Evolutionary conservation across 2,888 invertebrate genomes (phyloP).

Genomic region (Eupelmus urozonus): DNA sequence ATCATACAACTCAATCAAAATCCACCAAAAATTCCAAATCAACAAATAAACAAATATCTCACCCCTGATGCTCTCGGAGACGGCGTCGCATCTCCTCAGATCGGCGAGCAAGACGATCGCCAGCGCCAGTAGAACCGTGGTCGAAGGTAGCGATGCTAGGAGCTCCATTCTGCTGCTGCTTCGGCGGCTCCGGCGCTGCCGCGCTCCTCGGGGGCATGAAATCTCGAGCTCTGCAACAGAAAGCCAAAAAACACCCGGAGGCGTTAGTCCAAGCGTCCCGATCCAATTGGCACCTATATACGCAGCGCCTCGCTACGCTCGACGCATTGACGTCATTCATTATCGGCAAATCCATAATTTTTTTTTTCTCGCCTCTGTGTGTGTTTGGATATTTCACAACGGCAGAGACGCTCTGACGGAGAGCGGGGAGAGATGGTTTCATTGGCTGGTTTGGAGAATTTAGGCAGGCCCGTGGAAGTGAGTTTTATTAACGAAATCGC

Average conservation of each 20-base stretch:
- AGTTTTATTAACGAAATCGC: too few species aligned
- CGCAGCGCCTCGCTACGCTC: too few species aligned
- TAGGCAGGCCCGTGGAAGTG: too few species aligned
- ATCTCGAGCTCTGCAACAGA: slow-evolving; percentile 47
- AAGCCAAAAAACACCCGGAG: not conserved
- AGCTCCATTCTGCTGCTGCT: slow-evolving; percentile 62
- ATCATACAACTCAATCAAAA: too few species aligned
- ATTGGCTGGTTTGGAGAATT: too few species aligned
- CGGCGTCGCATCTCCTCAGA: slow-evolving; percentile 65
- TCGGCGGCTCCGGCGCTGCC: slow-evolving; percentile 36
- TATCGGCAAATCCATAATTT: slow-evolving; percentile 38
- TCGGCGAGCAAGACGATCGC: slow-evolving; percentile 66
- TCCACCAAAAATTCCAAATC: too few species aligned
- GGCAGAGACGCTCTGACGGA: too few species aligned
- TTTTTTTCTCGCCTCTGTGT: too few species aligned
- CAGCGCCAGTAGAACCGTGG: slow-evolving; percentile 62
- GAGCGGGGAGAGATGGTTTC: too few species aligned
- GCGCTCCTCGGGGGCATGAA: slow-evolving; percentile 56
- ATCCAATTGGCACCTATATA: too few species aligned
- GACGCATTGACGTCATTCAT: slow-evolving; percentile 37
- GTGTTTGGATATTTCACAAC: too few species aligned
- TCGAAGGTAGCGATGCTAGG: slow-evolving; percentile 59
- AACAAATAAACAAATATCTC: slow-evolving; percentile 55
- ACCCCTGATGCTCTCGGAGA: slow-evolving; percentile 73
- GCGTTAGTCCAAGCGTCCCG: too few species aligned